Base-by-base conservation (phyloP, 2,888 invertebrate species). In the Cataglyphis cursor region DNA sequence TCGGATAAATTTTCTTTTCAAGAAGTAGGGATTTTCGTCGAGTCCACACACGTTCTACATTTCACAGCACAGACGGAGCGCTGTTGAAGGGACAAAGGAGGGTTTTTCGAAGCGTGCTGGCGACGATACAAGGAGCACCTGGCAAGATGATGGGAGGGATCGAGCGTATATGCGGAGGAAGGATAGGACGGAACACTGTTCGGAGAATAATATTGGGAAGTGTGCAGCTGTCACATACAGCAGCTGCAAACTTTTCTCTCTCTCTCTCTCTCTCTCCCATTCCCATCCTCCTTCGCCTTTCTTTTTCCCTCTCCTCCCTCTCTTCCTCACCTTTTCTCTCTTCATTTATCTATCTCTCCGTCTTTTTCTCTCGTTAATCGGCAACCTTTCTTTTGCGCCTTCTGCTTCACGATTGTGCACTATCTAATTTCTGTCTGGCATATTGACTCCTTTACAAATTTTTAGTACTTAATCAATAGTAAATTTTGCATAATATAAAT, bases 221-320 rank as follows among this genome's bases (percentile, higher is more conserved):
- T 72, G 85, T 91, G 93, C 93, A 93, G 93, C 93, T 93, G 93
- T 92, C 90, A 90, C 44, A 44, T 44, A 44, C 91, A 90, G 92
- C 93, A 93, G 93, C 93, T 93, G 93, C 93, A 90, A 86, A 86
- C 89, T 44, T 74, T 62, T 62, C 0, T 44, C n/a, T 35, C 62
- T 18, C 3, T 88, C 80, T 84, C 48, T 8, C 2, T 51, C 51
- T 6, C 51, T 48, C 18, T 6, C 8, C 2, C 51, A n/a, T 48
- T 48, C 48, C 12, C 15, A 12, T 4, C 44, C 44, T 44, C 44
- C 88, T 41, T 73, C 35, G 35, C 41, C 3, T 41, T 18, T 31
- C 35, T 9, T 18, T 88, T 74, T 84, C 85, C 84, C 85, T 87
- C 90, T 90, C 87, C 90, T 89, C 89, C 90, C 93, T 91, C 3